These are phyloP conservation scores for Urocynchramus pylzowi DNA, from an alignment of 2,113 vertebrate genomes.

Conservation along the genomic window DNA sequence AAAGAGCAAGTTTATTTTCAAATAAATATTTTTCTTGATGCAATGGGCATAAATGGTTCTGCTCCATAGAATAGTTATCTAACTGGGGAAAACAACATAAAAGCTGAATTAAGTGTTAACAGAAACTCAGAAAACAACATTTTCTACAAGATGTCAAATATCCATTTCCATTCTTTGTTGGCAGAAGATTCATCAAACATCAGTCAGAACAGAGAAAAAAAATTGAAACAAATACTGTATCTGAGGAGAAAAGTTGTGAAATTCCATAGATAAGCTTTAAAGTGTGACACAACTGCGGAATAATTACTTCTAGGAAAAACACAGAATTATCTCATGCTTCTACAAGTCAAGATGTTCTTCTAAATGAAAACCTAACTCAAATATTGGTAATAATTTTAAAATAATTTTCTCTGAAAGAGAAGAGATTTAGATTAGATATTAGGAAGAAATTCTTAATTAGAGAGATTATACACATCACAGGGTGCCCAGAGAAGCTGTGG, in stretches of 20 bases:
- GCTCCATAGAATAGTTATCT: background rate
- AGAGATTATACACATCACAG: too few relatives aligned
- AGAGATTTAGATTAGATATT: background rate
- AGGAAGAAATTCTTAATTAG: background rate
- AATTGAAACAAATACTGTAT: background rate
- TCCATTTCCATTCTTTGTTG: background rate
- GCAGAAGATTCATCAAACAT: background rate
- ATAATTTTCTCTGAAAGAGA: background rate
- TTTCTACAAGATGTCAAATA: background rate
- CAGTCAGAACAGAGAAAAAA: background rate
- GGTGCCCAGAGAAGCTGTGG: background rate
- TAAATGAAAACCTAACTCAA: background rate
- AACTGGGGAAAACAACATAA: background rate
- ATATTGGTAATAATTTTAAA: background rate
- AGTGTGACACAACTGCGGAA: background rate
- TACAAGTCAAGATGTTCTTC: background rate
- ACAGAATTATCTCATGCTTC: background rate
- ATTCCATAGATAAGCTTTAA: background rate
- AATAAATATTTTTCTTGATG: background rate
- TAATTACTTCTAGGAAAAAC: background rate
- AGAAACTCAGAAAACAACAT: background rate
- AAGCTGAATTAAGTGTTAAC: background rate
- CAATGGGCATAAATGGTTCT: background rate
- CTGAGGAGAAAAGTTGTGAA: background rate
- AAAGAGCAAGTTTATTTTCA: background rate